phyloP scores from a whole-genome alignment of 2,797 vertebrate genomes.

The Halcyon smyrnensis region DNA sequence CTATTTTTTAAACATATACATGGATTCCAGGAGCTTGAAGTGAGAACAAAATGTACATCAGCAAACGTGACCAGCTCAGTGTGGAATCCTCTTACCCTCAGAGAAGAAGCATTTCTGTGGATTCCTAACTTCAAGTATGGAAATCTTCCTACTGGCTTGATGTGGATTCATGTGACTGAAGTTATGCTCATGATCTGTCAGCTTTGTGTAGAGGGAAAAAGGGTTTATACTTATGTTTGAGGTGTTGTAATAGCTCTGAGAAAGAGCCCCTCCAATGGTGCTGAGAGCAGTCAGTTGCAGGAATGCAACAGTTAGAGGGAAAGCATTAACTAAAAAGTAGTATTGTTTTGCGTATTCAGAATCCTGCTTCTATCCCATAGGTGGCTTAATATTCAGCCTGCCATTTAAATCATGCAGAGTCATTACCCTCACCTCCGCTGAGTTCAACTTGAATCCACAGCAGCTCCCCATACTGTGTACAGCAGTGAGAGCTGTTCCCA shows the following conservation, averaged over 20 bases:
- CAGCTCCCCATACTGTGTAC: conserved; percentile 63
- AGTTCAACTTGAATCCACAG: conserved; percentile 86
- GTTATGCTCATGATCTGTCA: neutral
- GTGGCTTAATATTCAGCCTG: neutral
- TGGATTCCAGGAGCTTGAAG: neutral
- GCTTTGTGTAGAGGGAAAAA: neutral
- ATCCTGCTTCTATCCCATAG: neutral
- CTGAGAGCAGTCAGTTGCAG: neutral
- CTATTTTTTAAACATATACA: neutral
- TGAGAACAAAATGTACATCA: neutral
- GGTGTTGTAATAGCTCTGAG: neutral
- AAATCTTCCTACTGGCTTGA: neutral
- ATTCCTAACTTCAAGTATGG: neutral
- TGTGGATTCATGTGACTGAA: neutral
- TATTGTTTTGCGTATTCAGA: neutral
- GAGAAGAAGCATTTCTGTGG: neutral
- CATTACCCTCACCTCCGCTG: conserved; percentile 79
- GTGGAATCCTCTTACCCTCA: neutral
- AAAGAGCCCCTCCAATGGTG: neutral
- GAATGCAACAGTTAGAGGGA: neutral
- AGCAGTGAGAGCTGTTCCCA: conserved; percentile 80
- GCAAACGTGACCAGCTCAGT: neutral
- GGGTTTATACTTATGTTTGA: neutral
- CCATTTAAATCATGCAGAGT: neutral
- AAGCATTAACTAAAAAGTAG: neutral